These are phyloP conservation scores for Lagorchestes hirsutus DNA, from an alignment of 2,797 vertebrate genomes.

Conservation along the genomic window DNA sequence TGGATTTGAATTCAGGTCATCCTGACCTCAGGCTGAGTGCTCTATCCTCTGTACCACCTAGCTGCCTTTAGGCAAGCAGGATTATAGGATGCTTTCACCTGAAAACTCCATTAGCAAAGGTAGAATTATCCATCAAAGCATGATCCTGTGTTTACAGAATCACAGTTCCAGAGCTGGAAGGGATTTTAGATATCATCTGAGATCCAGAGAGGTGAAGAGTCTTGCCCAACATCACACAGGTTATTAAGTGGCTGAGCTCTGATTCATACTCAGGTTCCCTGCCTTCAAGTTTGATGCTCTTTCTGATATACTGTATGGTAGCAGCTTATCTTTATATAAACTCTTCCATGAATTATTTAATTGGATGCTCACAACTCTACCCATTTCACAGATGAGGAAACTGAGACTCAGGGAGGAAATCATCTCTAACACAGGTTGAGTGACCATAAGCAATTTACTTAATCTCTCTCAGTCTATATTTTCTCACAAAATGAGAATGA, in stretches of 20 bases:
- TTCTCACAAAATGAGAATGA: background rate
- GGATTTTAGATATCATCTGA: background rate
- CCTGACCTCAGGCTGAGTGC: background rate
- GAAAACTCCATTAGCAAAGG: background rate
- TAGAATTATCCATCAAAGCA: background rate
- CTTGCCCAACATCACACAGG: background rate
- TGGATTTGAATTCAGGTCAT: background rate
- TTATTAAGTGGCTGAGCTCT: background rate
- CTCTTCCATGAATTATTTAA: background rate
- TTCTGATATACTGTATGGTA: background rate
- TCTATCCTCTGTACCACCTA: background rate
- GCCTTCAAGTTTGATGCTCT: background rate
- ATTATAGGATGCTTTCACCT: background rate
- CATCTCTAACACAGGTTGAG: background rate
- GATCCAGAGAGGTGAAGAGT: background rate
- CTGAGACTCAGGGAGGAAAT: background rate
- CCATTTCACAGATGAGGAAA: background rate
- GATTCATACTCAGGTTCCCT: background rate
- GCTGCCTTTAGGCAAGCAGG: background rate
- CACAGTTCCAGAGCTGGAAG: background rate
- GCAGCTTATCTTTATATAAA: background rate
- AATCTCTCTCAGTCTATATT: background rate
- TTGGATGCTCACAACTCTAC: background rate
- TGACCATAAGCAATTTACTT: background rate
- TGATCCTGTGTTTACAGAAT: background rate